Percentiles rank a stretch among this genome's conserved stretches.
These are phyloP conservation scores for Eristalis intricaria DNA, from an alignment of 2,888 invertebrate genomes.

Conservation along the genomic window DNA sequence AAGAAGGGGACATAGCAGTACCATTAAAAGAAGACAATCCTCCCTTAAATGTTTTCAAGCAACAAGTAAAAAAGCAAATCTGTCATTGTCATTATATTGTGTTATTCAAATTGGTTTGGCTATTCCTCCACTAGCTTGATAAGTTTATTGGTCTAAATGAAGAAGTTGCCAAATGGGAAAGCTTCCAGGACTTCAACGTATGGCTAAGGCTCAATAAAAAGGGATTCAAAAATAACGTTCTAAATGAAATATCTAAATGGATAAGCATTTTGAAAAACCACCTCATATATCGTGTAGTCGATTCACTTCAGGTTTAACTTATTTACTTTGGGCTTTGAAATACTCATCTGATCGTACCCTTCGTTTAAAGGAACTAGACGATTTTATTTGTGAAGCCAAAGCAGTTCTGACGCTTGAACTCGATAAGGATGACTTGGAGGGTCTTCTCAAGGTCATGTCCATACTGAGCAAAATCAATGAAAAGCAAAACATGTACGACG, in stretches of 20 bases:
- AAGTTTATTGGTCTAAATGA: conserved; percentile 90
- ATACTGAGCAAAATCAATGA: conserved; percentile 91
- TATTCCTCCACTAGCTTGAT: conserved; percentile 85
- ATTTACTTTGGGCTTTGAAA: conserved; percentile 45
- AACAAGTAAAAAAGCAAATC: conserved; percentile 82
- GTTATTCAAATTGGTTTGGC: no score
- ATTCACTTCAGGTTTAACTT: conserved; percentile 83
- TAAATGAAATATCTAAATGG: conserved; percentile 94
- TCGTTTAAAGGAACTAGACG: conserved; percentile 85
- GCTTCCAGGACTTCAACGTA: conserved; percentile 86
- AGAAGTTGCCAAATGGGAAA: conserved; percentile 87
- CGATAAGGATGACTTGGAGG: conserved; percentile 92
- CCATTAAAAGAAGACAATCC: conserved; percentile 83
- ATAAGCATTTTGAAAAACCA: conserved; percentile 93
- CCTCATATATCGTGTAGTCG: conserved; percentile 90
- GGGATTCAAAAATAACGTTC: conserved; percentile 90
- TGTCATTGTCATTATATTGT: no score
- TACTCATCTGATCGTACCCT: not conserved
- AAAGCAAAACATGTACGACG: conserved; percentile 89
- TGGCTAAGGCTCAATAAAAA: conserved; percentile 91
- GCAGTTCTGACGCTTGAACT: conserved; percentile 87
- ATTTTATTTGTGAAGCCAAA: conserved; percentile 89
- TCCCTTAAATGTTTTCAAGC: conserved; percentile 88
- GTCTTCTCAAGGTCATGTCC: conserved; percentile 91
- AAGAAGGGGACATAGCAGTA: conserved; percentile 79